Evolutionary conservation across 2,797 vertebrate species (phyloP), one percentile per base, ranked within the genome.

Genomic region (Aplochiton taeniatus): DNA sequence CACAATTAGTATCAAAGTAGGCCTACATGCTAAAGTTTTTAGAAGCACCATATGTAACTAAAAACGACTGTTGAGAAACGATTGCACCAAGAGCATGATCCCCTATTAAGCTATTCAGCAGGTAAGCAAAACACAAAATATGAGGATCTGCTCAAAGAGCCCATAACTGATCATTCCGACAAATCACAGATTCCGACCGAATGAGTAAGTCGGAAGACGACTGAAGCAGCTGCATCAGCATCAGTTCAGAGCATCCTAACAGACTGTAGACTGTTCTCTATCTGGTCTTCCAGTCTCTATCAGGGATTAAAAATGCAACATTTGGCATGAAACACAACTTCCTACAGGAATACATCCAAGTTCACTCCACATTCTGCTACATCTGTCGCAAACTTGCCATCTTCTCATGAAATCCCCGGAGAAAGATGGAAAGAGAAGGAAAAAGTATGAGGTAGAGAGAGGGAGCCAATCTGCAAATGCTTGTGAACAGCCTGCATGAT

Each of bases 221-320:
- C 45, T 58, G 51, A 63, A 67, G 61, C 17, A n/a, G n/a, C n/a
- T n/a, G n/a, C n/a, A 63, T 58, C 12, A 41, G 66, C 65, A 65
- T 52, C 14, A 13, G 13, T 61, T 67, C 58, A 45, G 45, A 79
- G 79, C 16, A 31, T 76, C 17, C 20, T 47, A 46, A 56, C 41
- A n/a, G 58, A 56, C 70, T 8, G 56, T 64, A 56, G n/a, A n/a
- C n/a, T n/a, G n/a, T 55, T 66, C 42, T 80, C 66, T 3, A 66
- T 74, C 69, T 67, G 64, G 61, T 61, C 70, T 74, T 47, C 9
- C 46, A 42, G 63, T 72, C 74, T 80, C 58, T 69, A 75, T 71
- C 71, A 51, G 54, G 18, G 51, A 83, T 87, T 84, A 88, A 91
- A 90, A 85, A 90, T 89, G 83, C 77, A 89, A 74, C 77, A 63